Conservation (phyloP, 2,797 vertebrate species). For the Glyptemys insculpta region DNA sequence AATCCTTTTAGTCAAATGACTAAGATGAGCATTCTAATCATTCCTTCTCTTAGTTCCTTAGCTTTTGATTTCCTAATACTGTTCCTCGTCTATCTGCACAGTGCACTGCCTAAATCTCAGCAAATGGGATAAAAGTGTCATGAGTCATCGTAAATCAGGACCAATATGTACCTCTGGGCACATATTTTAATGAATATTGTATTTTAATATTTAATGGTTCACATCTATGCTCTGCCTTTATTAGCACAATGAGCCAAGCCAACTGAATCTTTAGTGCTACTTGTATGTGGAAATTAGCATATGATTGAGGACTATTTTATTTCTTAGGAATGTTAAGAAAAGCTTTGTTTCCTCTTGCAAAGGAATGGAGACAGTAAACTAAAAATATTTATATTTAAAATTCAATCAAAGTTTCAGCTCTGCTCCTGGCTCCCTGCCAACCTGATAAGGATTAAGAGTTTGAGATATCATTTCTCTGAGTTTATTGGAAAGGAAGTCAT, state of each 20-base stretch:
- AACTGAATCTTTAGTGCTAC: constrained; percentile 18
- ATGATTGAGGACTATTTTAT: background rate
- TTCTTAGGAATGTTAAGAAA: background rate
- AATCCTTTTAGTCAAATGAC: background rate
- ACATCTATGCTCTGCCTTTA: constrained; percentile 37
- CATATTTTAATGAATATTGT: constrained; percentile 45
- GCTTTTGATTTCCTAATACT: background rate
- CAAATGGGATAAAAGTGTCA: constrained; percentile 12
- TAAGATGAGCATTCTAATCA: constrained; percentile 29
- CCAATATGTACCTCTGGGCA: background rate
- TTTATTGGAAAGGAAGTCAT: constrained; percentile 62
- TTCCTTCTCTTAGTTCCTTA: background rate
- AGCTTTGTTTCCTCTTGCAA: background rate
- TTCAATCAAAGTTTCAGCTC: constrained; percentile 25
- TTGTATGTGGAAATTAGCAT: background rate
- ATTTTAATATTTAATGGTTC: constrained; percentile 60
- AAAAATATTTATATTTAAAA: background rate
- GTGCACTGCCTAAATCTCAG: constrained; percentile 42
- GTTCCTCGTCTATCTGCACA: background rate
- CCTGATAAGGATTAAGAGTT: constrained; percentile 16
- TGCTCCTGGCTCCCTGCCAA: constrained; percentile 18
- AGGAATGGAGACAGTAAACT: background rate
- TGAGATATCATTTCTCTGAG: constrained; percentile 36
- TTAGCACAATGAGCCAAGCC: constrained; percentile 27
- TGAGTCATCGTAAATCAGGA: constrained; percentile 35